phyloP scores from a whole-genome alignment of 2,797 vertebrate species.

The Muscicapa striata region DNA sequence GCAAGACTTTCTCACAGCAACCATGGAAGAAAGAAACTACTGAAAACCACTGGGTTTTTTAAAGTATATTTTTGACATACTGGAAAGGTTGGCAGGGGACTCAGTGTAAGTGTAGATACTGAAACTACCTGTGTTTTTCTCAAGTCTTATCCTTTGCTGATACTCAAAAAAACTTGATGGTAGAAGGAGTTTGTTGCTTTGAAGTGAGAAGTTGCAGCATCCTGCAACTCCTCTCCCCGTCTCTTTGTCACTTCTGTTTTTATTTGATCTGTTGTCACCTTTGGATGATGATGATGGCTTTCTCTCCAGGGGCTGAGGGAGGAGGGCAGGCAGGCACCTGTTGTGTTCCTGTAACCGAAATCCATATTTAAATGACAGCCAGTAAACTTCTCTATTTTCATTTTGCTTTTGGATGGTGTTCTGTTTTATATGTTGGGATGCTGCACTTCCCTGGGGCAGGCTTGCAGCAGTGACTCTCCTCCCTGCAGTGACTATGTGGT shows the following conservation, averaged over 20 bases:
- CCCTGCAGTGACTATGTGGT: background rate
- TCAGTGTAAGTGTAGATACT: background rate
- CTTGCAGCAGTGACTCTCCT: background rate
- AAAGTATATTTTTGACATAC: background rate
- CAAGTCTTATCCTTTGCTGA: background rate
- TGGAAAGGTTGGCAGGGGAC: background rate
- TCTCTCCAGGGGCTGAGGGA: background rate
- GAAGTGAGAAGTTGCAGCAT: background rate
- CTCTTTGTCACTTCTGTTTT: background rate
- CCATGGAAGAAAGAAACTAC: background rate
- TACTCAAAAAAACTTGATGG: background rate
- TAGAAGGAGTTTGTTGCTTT: background rate
- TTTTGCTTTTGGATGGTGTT: background rate
- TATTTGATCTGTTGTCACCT: background rate
- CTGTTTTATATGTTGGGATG: background rate
- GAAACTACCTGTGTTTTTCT: background rate
- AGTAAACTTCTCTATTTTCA: background rate
- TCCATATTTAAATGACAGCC: background rate
- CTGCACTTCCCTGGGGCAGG: background rate
- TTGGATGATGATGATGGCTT: background rate
- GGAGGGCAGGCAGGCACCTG: background rate
- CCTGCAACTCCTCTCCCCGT: background rate
- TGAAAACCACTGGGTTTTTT: background rate
- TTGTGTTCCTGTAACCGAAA: background rate
- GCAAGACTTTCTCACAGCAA: background rate